These are phyloP conservation scores for Sinodicranocentrus sp. DNA, from an alignment of 2,888 invertebrate species.

Conservation along the genomic window DNA sequence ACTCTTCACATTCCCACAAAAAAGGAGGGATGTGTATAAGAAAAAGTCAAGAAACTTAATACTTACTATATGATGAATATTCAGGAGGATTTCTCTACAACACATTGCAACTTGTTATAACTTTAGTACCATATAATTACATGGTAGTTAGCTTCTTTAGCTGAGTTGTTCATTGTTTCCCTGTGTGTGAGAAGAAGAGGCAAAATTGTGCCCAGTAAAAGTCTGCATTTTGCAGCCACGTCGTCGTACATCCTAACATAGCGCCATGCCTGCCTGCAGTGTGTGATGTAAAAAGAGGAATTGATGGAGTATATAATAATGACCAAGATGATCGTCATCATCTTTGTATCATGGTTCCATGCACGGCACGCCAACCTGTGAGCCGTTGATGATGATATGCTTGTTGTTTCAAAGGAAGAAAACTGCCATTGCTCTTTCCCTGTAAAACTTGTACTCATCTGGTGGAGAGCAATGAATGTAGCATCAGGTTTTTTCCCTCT, in stretches of 20 bases:
- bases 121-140: constrained; percentile 34
- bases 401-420: not conserved
- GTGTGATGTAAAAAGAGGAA: not conserved
- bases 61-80: too few species aligned
- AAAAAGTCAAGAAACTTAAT: too few species aligned
- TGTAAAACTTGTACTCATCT: constrained; percentile 25
- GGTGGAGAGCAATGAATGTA: constrained; percentile 8
- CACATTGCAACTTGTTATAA: constrained; percentile 29
- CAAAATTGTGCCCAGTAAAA: constrained; percentile 2
- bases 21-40: not conserved
- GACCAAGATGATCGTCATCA: constrained; percentile 14
- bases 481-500: constrained; percentile 16
- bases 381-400: not conserved
- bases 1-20: too few species aligned
- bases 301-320: constrained; percentile 28
- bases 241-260: not conserved
- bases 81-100: not conserved
- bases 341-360: constrained; percentile 15
- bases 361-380: constrained; percentile 20
- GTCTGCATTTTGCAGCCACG: constrained; percentile 28
- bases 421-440: constrained; percentile 26
- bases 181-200: too few species aligned
- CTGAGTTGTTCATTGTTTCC: constrained; percentile 12
- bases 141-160: constrained; percentile 30
- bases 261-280: not conserved